Evolutionary conservation across 2,888 invertebrate genomes (phyloP), one percentile per base, ranked within the genome.

Genomic region (Dusona sp.): DNA sequence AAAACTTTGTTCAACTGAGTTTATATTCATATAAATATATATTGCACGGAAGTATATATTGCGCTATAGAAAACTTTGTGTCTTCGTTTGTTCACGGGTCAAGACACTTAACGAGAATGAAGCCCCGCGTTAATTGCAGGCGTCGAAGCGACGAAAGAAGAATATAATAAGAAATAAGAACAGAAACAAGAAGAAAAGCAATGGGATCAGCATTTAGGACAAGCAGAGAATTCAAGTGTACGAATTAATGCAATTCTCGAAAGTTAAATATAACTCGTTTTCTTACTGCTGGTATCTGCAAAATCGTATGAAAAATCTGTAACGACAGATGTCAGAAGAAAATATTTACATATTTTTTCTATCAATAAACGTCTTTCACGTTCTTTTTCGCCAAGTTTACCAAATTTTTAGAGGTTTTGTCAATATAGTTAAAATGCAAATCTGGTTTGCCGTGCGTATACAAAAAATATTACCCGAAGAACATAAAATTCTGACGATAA

Each of bases 91-190:
- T 80, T 83, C 79, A 83, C 80, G 83, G 83, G 83, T 86, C 86
- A 83, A 80, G 67, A 64, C 77, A 78, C 80, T 86, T 86, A 73
- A 86, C 80, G 83, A 86, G 77, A 86, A 83, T 61, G 79, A 80
- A 80, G 67, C 75, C 42, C 80, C 61, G 36, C 79, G 80, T 86
- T 86, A 83, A 83, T 86, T 83, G 86, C 77, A 73, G 51, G 38
- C 42, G 64, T 73, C 73, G 77, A 51, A 42, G 77, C 70, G 61
- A 57, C 51, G 33, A 77, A 29, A 38, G 16, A 38, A 42, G 51
- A 51, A 61, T 67, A 73, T 68, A 79, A 64, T 67, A 65, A 42
- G 33, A 73, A 57, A 72, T 61, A 57, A 65, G 74, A 75, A 13
- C 19, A 16, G n/a, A 42, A 29, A 25, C 22, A 33, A 45, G 48